Base-by-base conservation (phyloP, 2,113 vertebrate species). In the Circaetus gallicus region DNA sequence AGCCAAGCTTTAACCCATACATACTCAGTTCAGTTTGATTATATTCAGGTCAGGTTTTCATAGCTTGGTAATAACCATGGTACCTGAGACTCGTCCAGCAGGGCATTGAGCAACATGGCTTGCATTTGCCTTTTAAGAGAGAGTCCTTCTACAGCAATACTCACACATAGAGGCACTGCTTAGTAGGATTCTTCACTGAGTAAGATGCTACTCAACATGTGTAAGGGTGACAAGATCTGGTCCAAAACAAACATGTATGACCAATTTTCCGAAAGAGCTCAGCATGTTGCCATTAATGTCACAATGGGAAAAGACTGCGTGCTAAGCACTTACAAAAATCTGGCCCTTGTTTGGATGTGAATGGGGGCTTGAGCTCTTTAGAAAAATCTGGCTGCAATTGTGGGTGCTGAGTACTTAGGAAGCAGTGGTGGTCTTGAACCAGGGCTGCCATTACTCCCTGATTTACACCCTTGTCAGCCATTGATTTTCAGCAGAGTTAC, bases 181-280 rank as follows among this genome's bases (percentile, higher is more conserved):
- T 62, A 55, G 49, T 31, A 50, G 81, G 42, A 73, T 65, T 94
- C 63, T 36, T 93, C 67, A 58, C 47, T 59, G 24, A 67, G 9
- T 76, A 71, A 85, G 76, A 90, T 81, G 63, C 71, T 94, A 78
- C 74, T 71, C 32, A 13, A 77, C 79, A 56, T 71, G 79, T 74
- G 90, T 62, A 88, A 95, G 87, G n/a, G 76, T 73, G 79, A 86
- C 66, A 90, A 89, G 85, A 42, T 88, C 26, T 69, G 63, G 31
- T 86, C 74, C 93, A 95, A 96, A 97, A 93, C 95, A 97, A 96
- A 94, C 74, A 89, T 28, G 91, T 93, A 97, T 81, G 96, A 80
- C 82, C 87, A 83, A 5, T 79, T 94, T 96, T 97, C 93, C 31
- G 1, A 88, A 94, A 92, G 74, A 67, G 38, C 93, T 96, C 95